Conservation (phyloP, 2,113 vertebrate species). For the Macheiramphus alcinus region DNA sequence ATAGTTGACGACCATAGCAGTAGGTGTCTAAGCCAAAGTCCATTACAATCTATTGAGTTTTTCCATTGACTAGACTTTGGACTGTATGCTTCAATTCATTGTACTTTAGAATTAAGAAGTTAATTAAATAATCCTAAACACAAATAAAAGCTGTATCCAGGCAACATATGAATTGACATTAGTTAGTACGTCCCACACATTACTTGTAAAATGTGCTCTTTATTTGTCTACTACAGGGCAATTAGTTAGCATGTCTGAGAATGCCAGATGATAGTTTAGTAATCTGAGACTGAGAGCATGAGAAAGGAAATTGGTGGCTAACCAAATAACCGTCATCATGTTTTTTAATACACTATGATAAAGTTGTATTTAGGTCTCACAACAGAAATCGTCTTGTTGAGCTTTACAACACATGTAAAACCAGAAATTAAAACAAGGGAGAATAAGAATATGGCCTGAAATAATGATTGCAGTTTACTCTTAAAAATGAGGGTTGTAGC, state of each 20-base stretch:
- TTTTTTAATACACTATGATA: neutral
- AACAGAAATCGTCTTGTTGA: neutral
- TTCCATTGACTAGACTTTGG: neutral
- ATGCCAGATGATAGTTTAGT: constrained; percentile 38
- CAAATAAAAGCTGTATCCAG: constrained; percentile 15
- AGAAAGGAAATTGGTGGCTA: constrained; percentile 59
- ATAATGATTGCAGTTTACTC: neutral
- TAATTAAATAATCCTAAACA: constrained; percentile 30
- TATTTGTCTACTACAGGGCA: constrained; percentile 29
- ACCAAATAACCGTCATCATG: constrained; percentile 42
- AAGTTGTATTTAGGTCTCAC: neutral
- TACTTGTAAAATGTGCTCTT: constrained; percentile 32
- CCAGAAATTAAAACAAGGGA: neutral
- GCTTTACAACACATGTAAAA: neutral
- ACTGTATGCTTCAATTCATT: neutral
- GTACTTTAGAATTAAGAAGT: neutral
- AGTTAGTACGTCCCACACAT: neutral
- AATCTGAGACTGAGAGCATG: constrained; percentile 20
- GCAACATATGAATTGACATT: neutral
- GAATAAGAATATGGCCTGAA: neutral
- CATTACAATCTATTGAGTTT: neutral
- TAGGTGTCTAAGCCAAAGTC: neutral
- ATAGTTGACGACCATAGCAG: neutral
- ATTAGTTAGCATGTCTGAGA: constrained; percentile 39
- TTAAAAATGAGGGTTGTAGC: neutral